phyloP scores from a whole-genome alignment of 2,888 invertebrate genomes.

The Lobophora halterata region DNA sequence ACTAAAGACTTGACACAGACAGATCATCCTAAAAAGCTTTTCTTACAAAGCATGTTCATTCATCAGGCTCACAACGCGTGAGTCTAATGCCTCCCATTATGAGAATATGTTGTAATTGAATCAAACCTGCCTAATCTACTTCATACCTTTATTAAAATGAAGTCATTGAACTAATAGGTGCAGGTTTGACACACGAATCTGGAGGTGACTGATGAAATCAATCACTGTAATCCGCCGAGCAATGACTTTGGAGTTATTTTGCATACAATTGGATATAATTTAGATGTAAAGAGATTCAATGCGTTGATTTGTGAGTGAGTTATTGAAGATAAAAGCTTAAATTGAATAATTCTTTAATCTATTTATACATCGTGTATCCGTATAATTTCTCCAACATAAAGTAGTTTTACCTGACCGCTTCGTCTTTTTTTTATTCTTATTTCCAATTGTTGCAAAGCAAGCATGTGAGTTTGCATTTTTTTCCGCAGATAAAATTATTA shows the following conservation, averaged over 20 bases:
- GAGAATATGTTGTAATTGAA: conserved; percentile 22
- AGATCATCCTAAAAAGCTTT: conserved; percentile 9
- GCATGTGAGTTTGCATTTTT: too few species aligned
- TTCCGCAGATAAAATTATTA: too few species aligned
- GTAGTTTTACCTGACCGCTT: too few species aligned
- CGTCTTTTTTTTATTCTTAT: too few species aligned
- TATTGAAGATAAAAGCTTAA: too few species aligned
- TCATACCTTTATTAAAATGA: conserved; percentile 32
- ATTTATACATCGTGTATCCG: too few species aligned
- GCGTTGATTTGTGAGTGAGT: too few species aligned
- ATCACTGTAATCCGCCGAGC: conserved; percentile 17
- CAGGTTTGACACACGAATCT: conserved; percentile 39
- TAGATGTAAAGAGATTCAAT: too few species aligned
- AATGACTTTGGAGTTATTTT: conserved; percentile 6
- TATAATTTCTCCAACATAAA: too few species aligned
- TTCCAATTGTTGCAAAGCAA: too few species aligned
- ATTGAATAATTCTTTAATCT: too few species aligned
- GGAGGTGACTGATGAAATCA: conserved; percentile 33
- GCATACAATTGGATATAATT: not conserved
- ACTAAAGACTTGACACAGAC: conserved; percentile 10
- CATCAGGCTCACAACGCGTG: conserved; percentile 11
- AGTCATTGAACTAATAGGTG: conserved; percentile 35
- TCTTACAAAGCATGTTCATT: conserved; percentile 9
- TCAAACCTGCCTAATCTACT: conserved; percentile 22
- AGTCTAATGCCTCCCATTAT: conserved; percentile 13